phyloP scores from a whole-genome alignment of 2,113 vertebrate species.

The Hiodon tergisus region DNA sequence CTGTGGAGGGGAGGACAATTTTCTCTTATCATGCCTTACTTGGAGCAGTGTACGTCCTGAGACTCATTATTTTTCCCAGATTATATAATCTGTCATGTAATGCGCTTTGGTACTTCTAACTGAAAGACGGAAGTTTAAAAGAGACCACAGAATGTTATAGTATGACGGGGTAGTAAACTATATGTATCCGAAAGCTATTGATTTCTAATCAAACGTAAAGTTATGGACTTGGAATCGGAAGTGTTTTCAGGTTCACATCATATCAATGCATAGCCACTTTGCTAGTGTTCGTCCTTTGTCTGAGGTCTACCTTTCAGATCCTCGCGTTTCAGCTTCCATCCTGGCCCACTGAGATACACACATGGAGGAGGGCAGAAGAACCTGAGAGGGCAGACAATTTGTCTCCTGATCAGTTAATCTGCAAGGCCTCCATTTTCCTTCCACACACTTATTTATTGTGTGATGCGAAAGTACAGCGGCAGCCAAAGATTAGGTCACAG shows the following conservation, averaged over 20 bases:
- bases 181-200: no score
- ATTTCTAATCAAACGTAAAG: no score
- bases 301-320: conserved; percentile 69
- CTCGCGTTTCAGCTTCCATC: conserved; percentile 80
- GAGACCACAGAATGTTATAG: no score
- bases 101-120: no score
- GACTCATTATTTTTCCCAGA: no score
- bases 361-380: conserved; percentile 96
- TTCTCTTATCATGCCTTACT: no score
- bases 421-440: background rate
- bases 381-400: conserved; percentile 48
- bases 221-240: no score
- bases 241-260: background rate
- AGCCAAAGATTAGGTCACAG: background rate
- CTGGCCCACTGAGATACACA: conserved; percentile 78
- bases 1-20: conserved; percentile 38
- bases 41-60: no score
- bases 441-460: background rate
- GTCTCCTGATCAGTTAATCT: background rate
- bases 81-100: no score
- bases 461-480: background rate
- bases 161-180: no score
- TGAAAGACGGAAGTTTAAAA: no score
- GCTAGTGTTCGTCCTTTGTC: background rate
- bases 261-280: background rate